A percentile compares a stretch with the other conserved stretches of the same genome.
These are phyloP conservation scores for Caenorhabditis latens DNA, from an alignment of 1,140 invertebrate species.

Conservation along the genomic window DNA sequence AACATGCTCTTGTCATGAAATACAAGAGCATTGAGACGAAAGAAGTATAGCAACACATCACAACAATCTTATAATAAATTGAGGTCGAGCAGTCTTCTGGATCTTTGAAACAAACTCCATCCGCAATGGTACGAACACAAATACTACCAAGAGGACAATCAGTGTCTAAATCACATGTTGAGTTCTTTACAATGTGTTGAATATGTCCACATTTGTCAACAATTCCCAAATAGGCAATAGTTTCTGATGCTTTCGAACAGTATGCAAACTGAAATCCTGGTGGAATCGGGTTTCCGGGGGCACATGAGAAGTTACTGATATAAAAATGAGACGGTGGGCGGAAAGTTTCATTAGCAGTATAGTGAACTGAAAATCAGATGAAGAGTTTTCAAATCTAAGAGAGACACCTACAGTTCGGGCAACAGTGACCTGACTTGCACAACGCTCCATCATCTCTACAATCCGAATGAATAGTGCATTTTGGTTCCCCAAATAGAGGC, in stretches of 20 bases:
- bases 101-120: slow-evolving; percentile 3
- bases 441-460: not conserved
- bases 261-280: slow-evolving; percentile 19
- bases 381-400: not conserved
- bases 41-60: not conserved
- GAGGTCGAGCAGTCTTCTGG: not conserved
- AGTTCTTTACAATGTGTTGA: not conserved
- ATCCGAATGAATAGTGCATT: not conserved
- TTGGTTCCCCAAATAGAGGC: not conserved
- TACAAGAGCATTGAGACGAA: not conserved
- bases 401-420: slow-evolving; percentile 1
- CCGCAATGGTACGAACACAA: not conserved
- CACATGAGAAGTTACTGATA: slow-evolving; percentile 11
- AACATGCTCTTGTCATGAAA: slow-evolving; percentile 19
- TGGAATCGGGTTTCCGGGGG: not conserved
- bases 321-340: slow-evolving; percentile 16
- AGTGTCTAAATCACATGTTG: not conserved
- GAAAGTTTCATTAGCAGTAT: not conserved
- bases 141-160: not conserved
- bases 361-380: slow-evolving; percentile 4
- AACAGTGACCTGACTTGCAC: slow-evolving; percentile 22
- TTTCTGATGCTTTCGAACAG: not conserved
- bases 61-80: not conserved
- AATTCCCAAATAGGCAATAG: slow-evolving; percentile 6
- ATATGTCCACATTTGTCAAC: slow-evolving; percentile 9